Conservation (phyloP, 2,797 vertebrate genomes). For the Gymnocypris eckloni region DNA sequence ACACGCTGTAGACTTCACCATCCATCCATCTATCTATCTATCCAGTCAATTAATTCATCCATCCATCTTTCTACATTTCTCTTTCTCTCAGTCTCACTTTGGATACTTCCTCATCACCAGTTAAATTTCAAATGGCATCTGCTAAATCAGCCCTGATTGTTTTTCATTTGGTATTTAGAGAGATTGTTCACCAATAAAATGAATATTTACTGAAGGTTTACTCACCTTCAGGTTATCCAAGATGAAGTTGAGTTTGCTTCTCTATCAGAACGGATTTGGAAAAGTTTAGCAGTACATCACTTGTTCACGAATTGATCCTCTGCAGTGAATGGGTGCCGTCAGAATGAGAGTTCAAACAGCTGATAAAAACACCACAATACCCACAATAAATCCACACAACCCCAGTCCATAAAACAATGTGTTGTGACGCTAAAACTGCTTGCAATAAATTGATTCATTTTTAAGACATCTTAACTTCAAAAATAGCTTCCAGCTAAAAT, state of each 20-base stretch:
- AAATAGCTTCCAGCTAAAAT: not conserved
- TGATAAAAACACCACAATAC: not conserved
- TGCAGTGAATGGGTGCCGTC: not conserved
- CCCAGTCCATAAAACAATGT: not conserved
- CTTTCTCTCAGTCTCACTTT: not conserved
- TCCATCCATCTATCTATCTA: not conserved
- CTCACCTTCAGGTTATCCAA: not conserved
- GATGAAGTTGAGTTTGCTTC: not conserved
- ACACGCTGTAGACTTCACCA: not conserved
- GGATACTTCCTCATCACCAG: not conserved
- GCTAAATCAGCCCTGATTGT: not conserved
- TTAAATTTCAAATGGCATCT: not conserved
- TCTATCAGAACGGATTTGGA: not conserved
- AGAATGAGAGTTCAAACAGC: not conserved
- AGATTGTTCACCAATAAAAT: not conserved
- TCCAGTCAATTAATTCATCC: not conserved
- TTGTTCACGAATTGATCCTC: not conserved
- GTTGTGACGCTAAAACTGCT: not conserved
- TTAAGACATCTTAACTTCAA: not conserved
- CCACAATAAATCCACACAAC: not conserved
- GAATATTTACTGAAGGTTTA: not conserved
- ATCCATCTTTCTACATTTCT: not conserved
- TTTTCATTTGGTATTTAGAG: not conserved
- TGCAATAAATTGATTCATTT: not conserved
- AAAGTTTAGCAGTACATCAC: not conserved